Evolutionary conservation across 2,888 invertebrate species (phyloP).

Genomic region (Dynastes hyllus): DNA sequence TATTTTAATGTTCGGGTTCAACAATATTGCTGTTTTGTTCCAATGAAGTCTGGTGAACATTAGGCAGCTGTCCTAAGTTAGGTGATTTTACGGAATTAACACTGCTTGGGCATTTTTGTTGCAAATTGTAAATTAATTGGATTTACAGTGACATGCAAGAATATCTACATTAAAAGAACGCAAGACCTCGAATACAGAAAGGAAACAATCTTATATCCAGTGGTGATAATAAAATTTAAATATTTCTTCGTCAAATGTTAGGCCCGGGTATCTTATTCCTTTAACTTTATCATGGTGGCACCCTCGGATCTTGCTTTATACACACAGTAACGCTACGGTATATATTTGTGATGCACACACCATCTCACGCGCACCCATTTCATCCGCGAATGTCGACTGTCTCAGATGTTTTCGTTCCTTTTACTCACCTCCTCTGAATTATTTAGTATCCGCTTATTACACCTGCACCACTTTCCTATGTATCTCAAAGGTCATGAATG

Average conservation of each 20-base stretch:
- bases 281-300: no score
- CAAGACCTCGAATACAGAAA: no score
- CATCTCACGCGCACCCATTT: neutral
- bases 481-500: conserved; percentile 45
- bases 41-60: no score
- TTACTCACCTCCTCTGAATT: conserved; percentile 44
- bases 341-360: conserved; percentile 12
- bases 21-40: no score
- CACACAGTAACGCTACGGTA: neutral
- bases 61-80: no score
- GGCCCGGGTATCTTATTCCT: neutral
- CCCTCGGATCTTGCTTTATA: conserved; percentile 31
- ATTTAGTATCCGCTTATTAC: conserved; percentile 41
- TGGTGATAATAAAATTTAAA: conserved; percentile 6
- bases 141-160: no score
- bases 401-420: conserved; percentile 25
- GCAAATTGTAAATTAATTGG: no score
- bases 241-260: conserved; percentile 23
- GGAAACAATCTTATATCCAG: no score
- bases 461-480: conserved; percentile 23
- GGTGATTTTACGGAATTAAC: no score
- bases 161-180: no score
- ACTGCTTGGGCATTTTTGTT: no score
- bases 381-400: conserved; percentile 8
- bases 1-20: no score